Base-by-base conservation (phyloP, 2,113 vertebrate genomes). In the Gavialis gangeticus region DNA sequence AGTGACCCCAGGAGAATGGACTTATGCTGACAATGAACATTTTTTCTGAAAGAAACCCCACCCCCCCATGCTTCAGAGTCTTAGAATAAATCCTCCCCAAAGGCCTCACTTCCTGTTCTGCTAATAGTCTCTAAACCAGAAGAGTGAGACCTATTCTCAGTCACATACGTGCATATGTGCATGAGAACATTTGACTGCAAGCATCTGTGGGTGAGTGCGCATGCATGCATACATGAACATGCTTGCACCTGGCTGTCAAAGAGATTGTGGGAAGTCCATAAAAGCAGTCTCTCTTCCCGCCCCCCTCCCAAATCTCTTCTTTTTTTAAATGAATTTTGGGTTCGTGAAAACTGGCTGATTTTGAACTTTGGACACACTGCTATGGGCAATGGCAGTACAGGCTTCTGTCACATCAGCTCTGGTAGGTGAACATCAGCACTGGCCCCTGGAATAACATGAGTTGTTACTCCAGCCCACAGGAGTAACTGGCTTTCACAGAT, bases 41-140 rank as follows among this genome's bases (percentile, higher is more conserved):
- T 88, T 59, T 62, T 82, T 87, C 66, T 4, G 1, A 89, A 95
- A 94, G 78, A 79, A 95, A 94, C 87, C 34, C 34, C 89, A 89
- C 94, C 93, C 93, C 28, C 22, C 24, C 77, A 59, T 79, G 56
- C 69, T 89, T 54, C 75, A 85, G 76, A 37, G 94, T 93, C 96
- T 95, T 92, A 96, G 96, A 97, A 95, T 94, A 94, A 93, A 82
- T 28, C n/a, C 56, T 95, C 94, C 85, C 82, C 79, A 56, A 0
- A 66, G 80, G 82, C 88, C 87, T 34, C 69, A 78, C 77, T 96
- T 96, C 91, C 95, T 94, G 90, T 87, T 87, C 94, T 85, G 75
- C 84, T 75, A 77, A 46, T n/a, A 94, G 69, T 75, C 94, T 87
- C 86, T 59, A 87, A 80, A 60, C 57, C 60, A 82, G 69, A 83